These are phyloP conservation scores for Bucorvus abyssinicus DNA, from an alignment of 2,797 vertebrate species.

Conservation along the genomic window DNA sequence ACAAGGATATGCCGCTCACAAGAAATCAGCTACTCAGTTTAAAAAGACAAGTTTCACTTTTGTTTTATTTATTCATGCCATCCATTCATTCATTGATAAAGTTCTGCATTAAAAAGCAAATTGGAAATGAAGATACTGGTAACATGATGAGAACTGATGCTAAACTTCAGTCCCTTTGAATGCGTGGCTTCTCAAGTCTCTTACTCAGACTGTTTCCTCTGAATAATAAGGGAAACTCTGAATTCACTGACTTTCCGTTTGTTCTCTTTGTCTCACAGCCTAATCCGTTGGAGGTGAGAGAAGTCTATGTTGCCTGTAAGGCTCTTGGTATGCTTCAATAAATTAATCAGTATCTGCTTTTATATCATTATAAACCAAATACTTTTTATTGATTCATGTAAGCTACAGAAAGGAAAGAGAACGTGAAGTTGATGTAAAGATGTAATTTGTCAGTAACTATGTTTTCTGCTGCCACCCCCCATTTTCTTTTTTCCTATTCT, in stretches of 20 bases:
- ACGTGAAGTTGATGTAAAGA: background rate
- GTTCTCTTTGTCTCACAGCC: background rate
- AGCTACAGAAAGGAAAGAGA: background rate
- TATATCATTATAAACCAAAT: background rate
- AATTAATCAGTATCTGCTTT: background rate
- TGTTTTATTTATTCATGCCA: background rate
- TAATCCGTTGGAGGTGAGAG: background rate
- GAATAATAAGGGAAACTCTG: background rate
- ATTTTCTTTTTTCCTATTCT: background rate
- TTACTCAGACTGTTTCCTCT: background rate
- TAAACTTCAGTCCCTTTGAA: background rate
- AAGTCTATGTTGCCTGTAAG: background rate
- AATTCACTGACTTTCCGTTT: background rate
- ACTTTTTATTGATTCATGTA: background rate
- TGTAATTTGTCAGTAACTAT: background rate
- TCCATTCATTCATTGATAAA: background rate
- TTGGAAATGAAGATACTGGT: background rate
- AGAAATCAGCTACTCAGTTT: background rate
- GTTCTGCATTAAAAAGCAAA: background rate
- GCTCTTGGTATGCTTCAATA: background rate
- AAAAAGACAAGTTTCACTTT: background rate
- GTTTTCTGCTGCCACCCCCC: background rate
- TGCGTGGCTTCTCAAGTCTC: background rate
- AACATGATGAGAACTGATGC: rapidly evolving
- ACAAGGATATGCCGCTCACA: background rate